phyloP scores from a whole-genome alignment of 2,797 vertebrate species.

The Bucorvus abyssinicus region DNA sequence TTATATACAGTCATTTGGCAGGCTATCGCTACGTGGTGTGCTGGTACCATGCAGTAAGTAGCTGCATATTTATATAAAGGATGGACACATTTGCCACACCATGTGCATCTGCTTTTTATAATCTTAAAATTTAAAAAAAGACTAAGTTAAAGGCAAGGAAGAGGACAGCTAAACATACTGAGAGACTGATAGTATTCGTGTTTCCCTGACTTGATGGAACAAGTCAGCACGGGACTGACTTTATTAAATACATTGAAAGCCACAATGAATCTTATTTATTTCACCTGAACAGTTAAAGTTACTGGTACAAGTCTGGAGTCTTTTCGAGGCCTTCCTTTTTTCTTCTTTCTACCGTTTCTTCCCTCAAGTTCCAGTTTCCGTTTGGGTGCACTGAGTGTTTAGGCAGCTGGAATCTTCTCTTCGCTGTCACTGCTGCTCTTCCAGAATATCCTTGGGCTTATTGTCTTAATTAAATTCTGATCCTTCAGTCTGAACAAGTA shows the following conservation, averaged over 20 bases:
- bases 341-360: slow-evolving; percentile 94
- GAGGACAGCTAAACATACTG: neutral
- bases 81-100: neutral
- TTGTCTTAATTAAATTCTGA: slow-evolving; percentile 77
- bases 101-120: neutral
- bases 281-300: slow-evolving; percentile 80
- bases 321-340: slow-evolving; percentile 93
- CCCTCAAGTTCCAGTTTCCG: slow-evolving; percentile 88
- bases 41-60: neutral
- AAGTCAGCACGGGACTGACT: neutral
- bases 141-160: neutral
- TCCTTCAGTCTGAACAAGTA: slow-evolving; percentile 83
- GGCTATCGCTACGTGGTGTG: too few species aligned
- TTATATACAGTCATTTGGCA: neutral
- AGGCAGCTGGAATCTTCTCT: slow-evolving; percentile 86
- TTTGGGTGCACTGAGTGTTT: slow-evolving; percentile 83
- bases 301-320: slow-evolving; percentile 86
- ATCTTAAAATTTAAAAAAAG: neutral
- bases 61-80: neutral
- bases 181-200: neutral
- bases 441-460: slow-evolving; percentile 83
- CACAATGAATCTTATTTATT: neutral
- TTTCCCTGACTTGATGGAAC: neutral
- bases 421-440: slow-evolving; percentile 98
- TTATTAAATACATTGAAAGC: neutral